A percentile compares a stretch with the other conserved stretches of the same genome.
phyloP scores from a whole-genome alignment of 2,888 invertebrate genomes.

The Coenonympha arcania region DNA sequence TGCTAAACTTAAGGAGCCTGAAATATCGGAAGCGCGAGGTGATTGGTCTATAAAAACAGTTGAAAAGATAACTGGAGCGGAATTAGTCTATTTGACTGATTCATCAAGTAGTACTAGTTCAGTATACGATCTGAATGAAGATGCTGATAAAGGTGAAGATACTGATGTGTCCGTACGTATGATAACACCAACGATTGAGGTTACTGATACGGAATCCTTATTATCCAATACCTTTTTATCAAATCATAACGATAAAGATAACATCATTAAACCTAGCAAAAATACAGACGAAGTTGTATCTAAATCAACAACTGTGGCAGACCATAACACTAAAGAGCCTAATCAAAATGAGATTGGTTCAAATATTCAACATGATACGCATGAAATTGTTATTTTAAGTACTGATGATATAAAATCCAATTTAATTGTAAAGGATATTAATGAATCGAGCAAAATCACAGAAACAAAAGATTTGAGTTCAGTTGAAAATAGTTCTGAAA shows the following conservation, averaged over 20 bases:
- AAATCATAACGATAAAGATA: constrained; percentile 22
- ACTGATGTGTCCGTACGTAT: constrained; percentile 66
- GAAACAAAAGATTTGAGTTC: background rate
- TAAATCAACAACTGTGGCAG: background rate
- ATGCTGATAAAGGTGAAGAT: constrained; percentile 58
- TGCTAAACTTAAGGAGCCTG: constrained; percentile 74
- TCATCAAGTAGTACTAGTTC: constrained; percentile 78
- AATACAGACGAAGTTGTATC: no score
- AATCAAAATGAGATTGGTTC: constrained; percentile 12
- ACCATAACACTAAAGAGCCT: constrained; percentile 3
- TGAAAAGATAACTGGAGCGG: constrained; percentile 75
- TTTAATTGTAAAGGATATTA: constrained; percentile 58
- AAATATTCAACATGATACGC: constrained; percentile 24
- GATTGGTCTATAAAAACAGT: constrained; percentile 68
- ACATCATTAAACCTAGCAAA: constrained; percentile 18
- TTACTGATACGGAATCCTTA: constrained; percentile 61
- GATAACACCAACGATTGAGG: constrained; percentile 69
- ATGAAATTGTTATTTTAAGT: constrained; percentile 60
- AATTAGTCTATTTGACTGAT: constrained; percentile 80
- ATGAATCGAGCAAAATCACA: constrained; percentile 23
- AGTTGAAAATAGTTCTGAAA: constrained; percentile 8
- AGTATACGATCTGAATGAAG: constrained; percentile 69
- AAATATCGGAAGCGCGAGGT: constrained; percentile 74
- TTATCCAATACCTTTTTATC: constrained; percentile 50
- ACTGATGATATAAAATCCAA: constrained; percentile 59